Base-by-base conservation (phyloP, 2,888 invertebrate species). In the Apodemia duryi region DNA sequence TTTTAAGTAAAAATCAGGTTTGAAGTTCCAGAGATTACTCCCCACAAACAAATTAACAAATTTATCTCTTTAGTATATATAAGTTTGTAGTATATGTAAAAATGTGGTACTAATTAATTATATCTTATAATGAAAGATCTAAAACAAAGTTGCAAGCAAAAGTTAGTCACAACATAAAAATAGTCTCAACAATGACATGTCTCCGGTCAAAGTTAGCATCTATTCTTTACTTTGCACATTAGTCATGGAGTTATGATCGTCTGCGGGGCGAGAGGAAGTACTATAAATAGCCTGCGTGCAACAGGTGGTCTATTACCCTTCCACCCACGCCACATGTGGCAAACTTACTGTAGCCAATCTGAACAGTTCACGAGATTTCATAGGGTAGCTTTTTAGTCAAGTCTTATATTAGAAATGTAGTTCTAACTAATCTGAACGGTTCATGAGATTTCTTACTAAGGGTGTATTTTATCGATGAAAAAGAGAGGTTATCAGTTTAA, bases 191-290 rank as follows among this genome's bases (percentile, higher is more conserved):
- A 38, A 61, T 64, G 64, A 61, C 64, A 32, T 51, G 61, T 69
- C 61, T 68, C 67, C 66, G 70, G 70, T 67, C 66, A 65, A 70
- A 70, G 68, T 73, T 71, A 57, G 69, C 68, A 65, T 68, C 65
- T 65, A 70, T 71, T 72, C 68, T 68, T 69, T 65, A 71, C 67
- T 85, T 86, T 83, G 81, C 84, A 84, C 83, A 87, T 90, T 90
- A 90, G 85, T 91, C 90, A 89, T 77, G 75, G 79, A 83, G 83
- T 84, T 86, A 87, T 87, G 89, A 88, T 83, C 86, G 86, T 80
- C 43, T 43, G 74, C 69, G 69, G 70, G 65, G 73, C 68, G 75
- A 73, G 76, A 73, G 71, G 70, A 68, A 68, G 69, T 60, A 77
- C 86, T 90, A 91, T 82, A 90, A 83, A 88, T 90, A 90, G 88